These are phyloP conservation scores for Ctenodactylus gundi DNA, from an alignment of 2,113 vertebrate species.

Conservation along the genomic window DNA sequence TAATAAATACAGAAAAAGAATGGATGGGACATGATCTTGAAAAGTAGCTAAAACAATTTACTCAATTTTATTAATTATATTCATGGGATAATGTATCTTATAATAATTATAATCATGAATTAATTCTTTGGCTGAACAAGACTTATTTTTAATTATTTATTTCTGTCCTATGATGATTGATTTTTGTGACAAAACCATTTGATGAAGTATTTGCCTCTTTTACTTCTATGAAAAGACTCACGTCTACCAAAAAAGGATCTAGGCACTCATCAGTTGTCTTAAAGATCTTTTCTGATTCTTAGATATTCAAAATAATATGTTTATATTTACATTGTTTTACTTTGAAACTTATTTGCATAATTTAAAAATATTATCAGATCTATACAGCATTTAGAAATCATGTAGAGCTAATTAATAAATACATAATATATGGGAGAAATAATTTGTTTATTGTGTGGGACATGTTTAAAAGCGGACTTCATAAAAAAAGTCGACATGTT, in stretches of 20 bases:
- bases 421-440: neutral
- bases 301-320: neutral
- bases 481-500: neutral
- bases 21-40: neutral
- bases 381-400: neutral
- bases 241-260: constrained; percentile 18
- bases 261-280: neutral
- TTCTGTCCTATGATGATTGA: neutral
- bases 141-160: neutral
- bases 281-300: neutral
- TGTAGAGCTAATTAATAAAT: neutral
- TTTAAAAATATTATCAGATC: neutral
- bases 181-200: constrained; percentile 34
- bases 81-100: neutral
- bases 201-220: neutral
- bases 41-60: neutral
- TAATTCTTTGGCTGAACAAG: neutral
- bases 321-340: neutral
- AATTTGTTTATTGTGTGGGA: neutral
- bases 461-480: neutral
- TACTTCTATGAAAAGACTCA: neutral
- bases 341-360: neutral
- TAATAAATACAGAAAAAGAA: neutral
- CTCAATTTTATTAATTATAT: neutral
- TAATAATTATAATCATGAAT: neutral